Base-by-base conservation (phyloP, 2,888 invertebrate species). In the Ichneumoninae sp. region DNA sequence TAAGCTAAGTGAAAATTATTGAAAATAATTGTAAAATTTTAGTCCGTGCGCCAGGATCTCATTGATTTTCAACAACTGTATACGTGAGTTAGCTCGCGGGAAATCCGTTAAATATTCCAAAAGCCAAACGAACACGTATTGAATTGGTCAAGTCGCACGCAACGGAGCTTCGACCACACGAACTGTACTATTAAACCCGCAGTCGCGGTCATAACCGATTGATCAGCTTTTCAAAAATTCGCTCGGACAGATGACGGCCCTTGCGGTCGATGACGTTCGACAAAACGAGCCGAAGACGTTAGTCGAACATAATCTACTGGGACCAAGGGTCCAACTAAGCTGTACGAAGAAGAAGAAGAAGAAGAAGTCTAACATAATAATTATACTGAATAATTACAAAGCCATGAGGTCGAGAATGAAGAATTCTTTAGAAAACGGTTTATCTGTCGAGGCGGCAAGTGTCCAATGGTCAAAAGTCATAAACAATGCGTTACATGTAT, bases 221-320 rank as follows among this genome's bases (percentile, higher is more conserved):
- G 57, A 73, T 73, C n/a, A 57, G 19, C 71, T 73, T 57, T 73
- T 73, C 57, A 73, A 73, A 73, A 73, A 57, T 73, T 40, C 36
- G 22, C 54, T 40, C 57, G 57, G 40, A 10, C 71, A 19, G 19
- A 73, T 73, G 19, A 57, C 40, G 33, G 10, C 10, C 30, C 8
- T 50, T 16, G 26, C 30, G 71, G 60, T 73, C 40, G 60, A 73
- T 26, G 57, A 26, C 73, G n/a, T 50, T 57, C 57, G 22, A 5
- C 7, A 10, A 26, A 26, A 57, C 57, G 57, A 57, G 26, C 22
- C 26, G 57, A 57, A 13, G 6, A 22, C 4, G 13, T 26, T 57
- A 4, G 26, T 57, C 57, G 26, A 7, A 57, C 13, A 26, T 13
- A 26, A 26, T 57, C 30, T 30, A 30, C 30, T 30, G 30, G 30